Base-by-base conservation (phyloP, 2,797 vertebrate genomes). In the Muscicapa striata region DNA sequence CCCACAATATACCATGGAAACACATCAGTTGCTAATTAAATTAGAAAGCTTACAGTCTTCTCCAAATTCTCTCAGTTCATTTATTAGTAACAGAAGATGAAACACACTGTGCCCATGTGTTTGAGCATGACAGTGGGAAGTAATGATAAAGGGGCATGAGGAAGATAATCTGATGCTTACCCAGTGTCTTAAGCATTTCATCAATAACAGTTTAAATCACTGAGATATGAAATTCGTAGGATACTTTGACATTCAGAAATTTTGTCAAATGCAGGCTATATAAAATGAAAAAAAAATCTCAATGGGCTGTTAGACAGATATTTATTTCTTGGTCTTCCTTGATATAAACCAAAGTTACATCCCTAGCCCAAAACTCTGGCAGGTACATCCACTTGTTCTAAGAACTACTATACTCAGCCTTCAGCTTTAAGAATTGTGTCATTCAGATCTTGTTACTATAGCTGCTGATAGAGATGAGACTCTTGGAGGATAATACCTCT, bases 51-150 rank as follows among this genome's bases (percentile, higher is more conserved):
- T 24, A 24, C 15, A 59, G 10, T 24, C 32, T 36, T 61, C 17
- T 84, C 15, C 46, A 72, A 61, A 55, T 57, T n/a, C 13, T 48
- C 40, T 54, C 19, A 16, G 4, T 38, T 43, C 12, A 66, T 90
- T 59, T 66, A 46, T 54, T 10, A 59, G 15, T 14, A 67, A 12
- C 22, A 59, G 34, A 48, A 55, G 12, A 23, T 29, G 8, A 49
- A 43, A 63, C 9, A 57, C 6, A 32, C 3, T 67, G 5, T 40
- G 21, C 13, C 20, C 4, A 40, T 2, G 2, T 26, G 55, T 70
- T 59, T 32, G 15, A 3, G 3, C 2, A 2, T 46, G 30, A 15
- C 26, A 19, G 3, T 24, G 21, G 29, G 9, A 70, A 43, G 1
- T 54, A 45, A 48, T 1, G 1, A 46, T 49, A 40, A 63, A 70